These are phyloP conservation scores for Polylopha cassiicola DNA, from an alignment of 2,888 invertebrate genomes.

Conservation along the genomic window DNA sequence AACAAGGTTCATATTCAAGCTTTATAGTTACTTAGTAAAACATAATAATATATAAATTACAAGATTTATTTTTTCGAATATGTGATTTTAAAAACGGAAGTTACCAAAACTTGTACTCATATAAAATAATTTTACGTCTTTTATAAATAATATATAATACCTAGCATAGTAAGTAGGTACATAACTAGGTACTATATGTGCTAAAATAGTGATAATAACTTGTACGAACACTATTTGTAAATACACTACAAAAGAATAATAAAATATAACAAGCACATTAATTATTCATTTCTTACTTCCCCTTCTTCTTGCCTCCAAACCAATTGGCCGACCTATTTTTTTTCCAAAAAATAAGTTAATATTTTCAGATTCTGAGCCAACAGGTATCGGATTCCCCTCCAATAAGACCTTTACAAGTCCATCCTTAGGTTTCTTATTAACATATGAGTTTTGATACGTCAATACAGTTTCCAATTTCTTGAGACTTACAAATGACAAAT, in stretches of 20 bases:
- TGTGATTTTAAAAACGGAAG: conserved; percentile 33
- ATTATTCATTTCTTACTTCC: conserved; percentile 2
- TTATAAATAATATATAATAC: conserved; percentile 27
- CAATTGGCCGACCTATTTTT: conserved; percentile 17
- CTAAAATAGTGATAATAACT: conserved; percentile 1
- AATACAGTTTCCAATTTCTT: conserved; percentile 37
- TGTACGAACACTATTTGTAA: conserved; percentile 8
- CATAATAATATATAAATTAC: conserved; percentile 16
- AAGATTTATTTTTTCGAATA: conserved; percentile 16
- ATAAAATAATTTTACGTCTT: conserved; percentile 38
- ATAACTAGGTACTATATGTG: conserved; percentile 2
- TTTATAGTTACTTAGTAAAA: conserved; percentile 20
- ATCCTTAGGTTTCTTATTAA: conserved; percentile 26
- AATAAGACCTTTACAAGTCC: conserved; percentile 44
- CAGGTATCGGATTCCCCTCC: conserved; percentile 48
- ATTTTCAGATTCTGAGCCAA: conserved; percentile 32
- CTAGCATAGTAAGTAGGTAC: too few relatives aligned
- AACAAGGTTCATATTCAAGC: conserved; percentile 1
- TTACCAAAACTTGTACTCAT: conserved; percentile 59
- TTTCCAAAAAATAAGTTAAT: conserved; percentile 32
- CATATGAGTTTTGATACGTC: conserved; percentile 36
- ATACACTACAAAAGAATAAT: conserved; percentile 10
- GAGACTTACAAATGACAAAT: conserved; percentile 37
- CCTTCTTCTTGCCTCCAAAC: too few relatives aligned
- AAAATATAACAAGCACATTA: conserved; percentile 10